Percentiles rank a stretch among this genome's conserved stretches.
Conservation (phyloP, 2,797 vertebrate genomes). For the Siniperca undulata region DNA sequence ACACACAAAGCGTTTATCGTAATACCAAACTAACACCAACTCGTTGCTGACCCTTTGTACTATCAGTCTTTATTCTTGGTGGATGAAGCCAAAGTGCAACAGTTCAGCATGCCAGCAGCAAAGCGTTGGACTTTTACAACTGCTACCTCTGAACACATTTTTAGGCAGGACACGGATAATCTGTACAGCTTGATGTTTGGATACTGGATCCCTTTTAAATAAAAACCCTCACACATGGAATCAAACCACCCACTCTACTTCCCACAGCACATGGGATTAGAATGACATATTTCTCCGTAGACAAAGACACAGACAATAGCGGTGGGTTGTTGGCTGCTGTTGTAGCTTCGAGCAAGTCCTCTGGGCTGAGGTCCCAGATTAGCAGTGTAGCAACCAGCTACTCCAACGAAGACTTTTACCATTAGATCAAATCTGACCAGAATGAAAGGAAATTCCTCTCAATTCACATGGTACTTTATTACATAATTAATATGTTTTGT, state of each 20-base stretch:
- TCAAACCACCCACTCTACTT: conserved; percentile 70
- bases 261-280: conserved; percentile 77
- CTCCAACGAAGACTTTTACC: conserved; percentile 22
- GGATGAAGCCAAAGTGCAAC: conserved; percentile 28
- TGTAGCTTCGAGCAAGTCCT: conserved; percentile 69
- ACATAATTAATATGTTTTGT: conserved; percentile 28
- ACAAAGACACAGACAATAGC: conserved; percentile 77
- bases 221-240: conserved; percentile 66
- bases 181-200: conserved; percentile 64
- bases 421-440: conserved; percentile 29
- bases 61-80: neutral
- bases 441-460: conserved; percentile 6
- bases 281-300: conserved; percentile 71
- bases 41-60: neutral
- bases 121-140: conserved; percentile 60
- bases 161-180: conserved; percentile 56
- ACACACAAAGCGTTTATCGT: neutral
- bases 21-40: conserved; percentile 10
- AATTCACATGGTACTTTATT: neutral
- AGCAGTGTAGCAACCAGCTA: conserved; percentile 58
- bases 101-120: conserved; percentile 16
- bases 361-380: conserved; percentile 73
- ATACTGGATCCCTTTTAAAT: conserved; percentile 61
- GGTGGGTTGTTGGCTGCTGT: conserved; percentile 71
- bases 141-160: conserved; percentile 38